Base-by-base conservation (phyloP, 64 coral and sea anemone genomes). In the Pocillopora verrucosa region DNA sequence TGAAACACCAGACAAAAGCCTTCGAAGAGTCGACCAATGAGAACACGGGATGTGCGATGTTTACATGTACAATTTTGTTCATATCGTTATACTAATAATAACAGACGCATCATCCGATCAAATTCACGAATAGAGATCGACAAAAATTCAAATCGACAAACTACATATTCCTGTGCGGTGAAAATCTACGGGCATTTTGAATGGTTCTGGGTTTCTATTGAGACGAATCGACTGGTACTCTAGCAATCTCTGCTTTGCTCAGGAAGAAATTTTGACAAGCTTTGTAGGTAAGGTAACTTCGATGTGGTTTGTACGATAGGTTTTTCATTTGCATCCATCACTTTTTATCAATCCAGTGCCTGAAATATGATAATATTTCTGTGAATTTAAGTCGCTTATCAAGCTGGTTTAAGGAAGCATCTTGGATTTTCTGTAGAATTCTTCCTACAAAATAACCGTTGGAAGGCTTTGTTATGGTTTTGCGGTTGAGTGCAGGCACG, bases 381-480 rank as follows among this genome's bases (percentile, higher is more conserved):
- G 67, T 70, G 67, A 10, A 24, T 7, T 70, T 24, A 10, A 70
- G 19, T 2, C 11, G 22, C 10, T 10, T 20, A 26, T 70, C 67
- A 24, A 37, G 6, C 65, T 69, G 20, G 69, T 73, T 30, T 11
- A 73, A 73, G 69, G 69, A 20, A 25, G 69, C 41, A 73, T 25
- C 10, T 77, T 56, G 1, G 34, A 77, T 57, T 35, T 63, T 61
- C 62, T 51, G 11, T 38, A 67, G 41, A 77, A n/a, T 77, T 56
- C 41, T 16, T 77, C 17, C 56, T 22, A 6, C 16, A 77, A 19
- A 56, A 22, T 70, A 10, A 10, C 5, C 56, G 24, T 75, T 77
- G 41, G 75, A 22, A 9, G 41, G 38, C 37, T 85, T 85, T 85
- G 82, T 85, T 85, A 72, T 85, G 51, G 12, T 85, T 85, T 85